Base-by-base conservation (phyloP, 2,888 invertebrate genomes). In the Cylindroiulus punctatus region DNA sequence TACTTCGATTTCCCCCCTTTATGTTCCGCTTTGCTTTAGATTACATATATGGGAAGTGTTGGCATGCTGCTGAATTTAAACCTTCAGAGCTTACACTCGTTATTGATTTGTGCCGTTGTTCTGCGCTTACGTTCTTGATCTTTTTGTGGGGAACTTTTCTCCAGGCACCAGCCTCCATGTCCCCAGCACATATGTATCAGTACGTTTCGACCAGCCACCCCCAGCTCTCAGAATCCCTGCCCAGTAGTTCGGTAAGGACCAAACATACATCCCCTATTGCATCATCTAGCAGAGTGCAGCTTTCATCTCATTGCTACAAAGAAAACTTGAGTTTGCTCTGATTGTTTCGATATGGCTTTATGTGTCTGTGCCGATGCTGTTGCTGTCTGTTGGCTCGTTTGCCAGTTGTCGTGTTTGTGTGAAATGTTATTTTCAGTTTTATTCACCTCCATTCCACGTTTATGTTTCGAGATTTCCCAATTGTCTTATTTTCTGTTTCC, bases 151-250 rank as follows among this genome's bases (percentile, higher is more conserved):
- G 81, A 32, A 42, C 32, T 84, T 88, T 89, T 89, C 88, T 90
- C 42, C 93, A 97, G 96, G 97, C 97, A 91, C 97, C 97, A 90
- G 96, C 97, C 91, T 95, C 96, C 91, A 96, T 96, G 95, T 96
- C 96, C 88, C 95, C 96, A 89, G 96, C 96, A 91, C 96, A 95
- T 92, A 93, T 95, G 91, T 94, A 95, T 92, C 94, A 94, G 91
- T 94, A 94, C 89, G 91, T 91, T 57, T 90, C 91, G 44, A 90
- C 90, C 88, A 91, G 91, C 89, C 91, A 88, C 85, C 88, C 91
- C 57, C 91, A 91, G 88, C 89, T 91, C 85, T 88, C 87, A 85
- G 88, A 88, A 86, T 86, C 86, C 85, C 83, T 88, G 87, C 88
- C 87, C 84, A 88, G 88, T 40, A 87, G 84, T 26, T 87, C 87